Evolutionary conservation across 2,888 invertebrate species (phyloP).

Genomic region (Asteroscopus sphinx): DNA sequence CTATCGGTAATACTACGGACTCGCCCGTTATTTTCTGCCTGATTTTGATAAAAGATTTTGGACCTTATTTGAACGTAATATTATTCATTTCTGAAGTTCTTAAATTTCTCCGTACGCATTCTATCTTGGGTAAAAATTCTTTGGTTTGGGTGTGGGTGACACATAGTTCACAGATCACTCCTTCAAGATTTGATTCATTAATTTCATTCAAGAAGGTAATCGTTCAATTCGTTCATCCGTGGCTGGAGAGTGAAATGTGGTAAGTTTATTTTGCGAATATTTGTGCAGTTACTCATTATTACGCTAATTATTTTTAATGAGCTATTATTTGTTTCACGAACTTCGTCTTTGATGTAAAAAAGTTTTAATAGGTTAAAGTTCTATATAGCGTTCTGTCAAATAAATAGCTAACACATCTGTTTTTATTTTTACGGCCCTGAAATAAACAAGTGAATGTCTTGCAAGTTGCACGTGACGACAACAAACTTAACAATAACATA

Average conservation of each 20-base stretch:
- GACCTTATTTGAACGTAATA: too few species aligned
- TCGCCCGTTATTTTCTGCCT: too few species aligned
- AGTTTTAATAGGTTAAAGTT: background rate
- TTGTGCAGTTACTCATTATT: constrained; percentile 26
- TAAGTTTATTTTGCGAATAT: constrained; percentile 64
- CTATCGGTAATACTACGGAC: too few species aligned
- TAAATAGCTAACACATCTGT: constrained; percentile 55
- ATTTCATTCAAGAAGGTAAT: constrained; percentile 59
- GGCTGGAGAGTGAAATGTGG: constrained; percentile 60
- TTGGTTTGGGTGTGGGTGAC: too few species aligned
- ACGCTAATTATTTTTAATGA: constrained; percentile 9
- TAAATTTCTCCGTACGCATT: too few species aligned
- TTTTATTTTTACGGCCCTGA: constrained; percentile 69
- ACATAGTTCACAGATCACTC: constrained; percentile 22
- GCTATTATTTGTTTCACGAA: background rate
- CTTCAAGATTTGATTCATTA: constrained; percentile 55
- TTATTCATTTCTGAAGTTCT: too few species aligned
- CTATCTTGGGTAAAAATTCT: too few species aligned
- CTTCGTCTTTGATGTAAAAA: background rate
- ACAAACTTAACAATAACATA: constrained; percentile 58
- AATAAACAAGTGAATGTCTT: constrained; percentile 60
- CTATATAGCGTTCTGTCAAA: constrained; percentile 12
- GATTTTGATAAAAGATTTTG: too few species aligned
- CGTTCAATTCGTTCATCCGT: constrained; percentile 56
- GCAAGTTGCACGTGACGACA: constrained; percentile 68